Conservation (phyloP, 64 coral and sea anemone genomes). For the Porites lutea region DNA sequence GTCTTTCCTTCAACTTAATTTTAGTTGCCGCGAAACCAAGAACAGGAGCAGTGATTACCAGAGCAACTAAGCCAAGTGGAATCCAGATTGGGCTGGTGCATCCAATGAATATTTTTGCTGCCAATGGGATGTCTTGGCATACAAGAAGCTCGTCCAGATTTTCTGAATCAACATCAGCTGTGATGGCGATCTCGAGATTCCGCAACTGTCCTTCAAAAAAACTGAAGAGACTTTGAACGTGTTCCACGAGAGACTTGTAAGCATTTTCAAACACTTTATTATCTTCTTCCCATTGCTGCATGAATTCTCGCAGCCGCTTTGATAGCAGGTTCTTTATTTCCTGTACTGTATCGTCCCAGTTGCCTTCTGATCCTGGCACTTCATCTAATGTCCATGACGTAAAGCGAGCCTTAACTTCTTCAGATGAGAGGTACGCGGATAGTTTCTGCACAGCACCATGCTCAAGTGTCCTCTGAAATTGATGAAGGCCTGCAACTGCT, state of each 20-base stretch:
- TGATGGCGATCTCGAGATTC: not conserved
- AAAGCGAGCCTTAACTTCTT: not conserved
- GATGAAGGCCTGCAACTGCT: not conserved
- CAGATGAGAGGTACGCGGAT: not conserved
- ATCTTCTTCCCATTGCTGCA: conserved; percentile 28
- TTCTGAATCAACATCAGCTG: not conserved
- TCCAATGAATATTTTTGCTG: not conserved
- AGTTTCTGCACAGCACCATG: not conserved
- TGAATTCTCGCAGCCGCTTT: not conserved
- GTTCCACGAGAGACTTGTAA: not conserved
- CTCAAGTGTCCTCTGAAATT: no score
- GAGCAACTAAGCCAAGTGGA: not conserved
- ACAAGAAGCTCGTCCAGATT: not conserved
- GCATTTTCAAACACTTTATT: not conserved
- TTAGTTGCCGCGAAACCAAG: conserved; percentile 11
- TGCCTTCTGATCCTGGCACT: not conserved
- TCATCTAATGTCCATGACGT: conserved; percentile 6
- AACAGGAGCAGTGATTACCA: not conserved
- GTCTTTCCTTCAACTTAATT: not conserved
- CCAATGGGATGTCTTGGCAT: no score
- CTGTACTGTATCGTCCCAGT: not conserved
- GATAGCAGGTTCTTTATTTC: not conserved
- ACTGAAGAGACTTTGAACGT: not conserved
- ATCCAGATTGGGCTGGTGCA: conserved; percentile 1
- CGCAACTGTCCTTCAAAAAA: not conserved